A percentile compares a stretch with the other conserved stretches of the same genome.
Evolutionary conservation across 2,797 vertebrate genomes (phyloP).

Genomic region (Acanthornis magna): DNA sequence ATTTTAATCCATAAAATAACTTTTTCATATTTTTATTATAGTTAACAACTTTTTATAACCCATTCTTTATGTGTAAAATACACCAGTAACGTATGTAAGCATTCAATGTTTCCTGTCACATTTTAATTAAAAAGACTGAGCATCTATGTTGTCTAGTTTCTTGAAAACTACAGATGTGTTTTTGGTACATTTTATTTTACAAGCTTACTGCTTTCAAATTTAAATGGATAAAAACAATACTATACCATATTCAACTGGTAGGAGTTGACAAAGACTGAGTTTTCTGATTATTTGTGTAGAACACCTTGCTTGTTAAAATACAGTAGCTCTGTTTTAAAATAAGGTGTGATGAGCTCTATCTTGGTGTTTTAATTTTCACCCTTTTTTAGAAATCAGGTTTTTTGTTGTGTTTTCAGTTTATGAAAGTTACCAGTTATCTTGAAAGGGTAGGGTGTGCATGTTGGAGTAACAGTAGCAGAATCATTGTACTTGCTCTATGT

Average conservation of each 20-base stretch:
- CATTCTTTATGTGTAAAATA: background rate
- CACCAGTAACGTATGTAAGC: background rate
- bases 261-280: background rate
- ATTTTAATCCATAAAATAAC: background rate
- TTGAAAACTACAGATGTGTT: background rate
- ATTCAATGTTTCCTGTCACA: background rate
- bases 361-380: background rate
- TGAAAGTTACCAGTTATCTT: background rate
- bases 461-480: background rate
- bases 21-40: background rate
- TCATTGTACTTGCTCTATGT: background rate
- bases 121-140: background rate
- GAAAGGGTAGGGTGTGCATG: background rate
- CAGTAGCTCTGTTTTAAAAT: background rate
- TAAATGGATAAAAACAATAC: background rate
- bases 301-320: background rate
- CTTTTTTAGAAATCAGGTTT: background rate
- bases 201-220: accelerated
- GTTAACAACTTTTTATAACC: background rate
- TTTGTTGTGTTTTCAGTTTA: background rate
- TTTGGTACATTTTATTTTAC: background rate
- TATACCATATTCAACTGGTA: background rate
- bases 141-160: background rate
- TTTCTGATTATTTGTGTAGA: background rate
- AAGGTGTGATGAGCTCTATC: background rate